phyloP scores from a whole-genome alignment of 1,140 invertebrate species.

The Papilio machaon region DNA sequence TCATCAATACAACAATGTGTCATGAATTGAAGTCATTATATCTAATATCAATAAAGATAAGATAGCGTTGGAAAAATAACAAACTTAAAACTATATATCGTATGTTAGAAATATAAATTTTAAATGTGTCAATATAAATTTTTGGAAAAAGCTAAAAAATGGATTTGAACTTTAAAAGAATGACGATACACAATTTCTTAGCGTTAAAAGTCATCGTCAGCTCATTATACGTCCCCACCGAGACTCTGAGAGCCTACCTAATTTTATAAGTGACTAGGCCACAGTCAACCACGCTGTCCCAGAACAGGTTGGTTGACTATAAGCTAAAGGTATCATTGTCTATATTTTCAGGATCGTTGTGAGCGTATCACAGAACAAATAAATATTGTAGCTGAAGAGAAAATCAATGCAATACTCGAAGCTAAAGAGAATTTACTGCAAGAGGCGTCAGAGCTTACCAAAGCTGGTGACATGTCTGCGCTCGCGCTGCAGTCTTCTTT shows the following conservation, averaged over 20 bases:
- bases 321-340: not conserved
- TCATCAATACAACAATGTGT: constrained; percentile 1
- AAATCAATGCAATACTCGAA: constrained; percentile 75
- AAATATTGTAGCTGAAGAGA: constrained; percentile 73
- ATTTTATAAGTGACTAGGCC: too few species aligned
- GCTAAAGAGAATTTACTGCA: constrained; percentile 63
- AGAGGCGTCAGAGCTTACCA: constrained; percentile 66
- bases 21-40: too few species aligned
- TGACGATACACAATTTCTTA: too few species aligned
- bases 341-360: constrained; percentile 70
- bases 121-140: too few species aligned
- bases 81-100: not conserved
- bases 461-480: constrained; percentile 64
- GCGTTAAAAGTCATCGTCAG: too few species aligned
- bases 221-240: too few species aligned
- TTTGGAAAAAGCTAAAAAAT: too few species aligned
- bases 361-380: constrained; percentile 79
- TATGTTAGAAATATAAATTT: too few species aligned
- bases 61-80: not conserved
- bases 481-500: constrained; percentile 68
- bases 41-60: too few species aligned
- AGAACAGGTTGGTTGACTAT: too few species aligned
- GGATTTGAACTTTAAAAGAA: too few species aligned
- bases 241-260: not conserved
- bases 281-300: too few species aligned